Evolutionary conservation across 2,113 vertebrate genomes (phyloP).

Genomic region (Propithecus coquereli): DNA sequence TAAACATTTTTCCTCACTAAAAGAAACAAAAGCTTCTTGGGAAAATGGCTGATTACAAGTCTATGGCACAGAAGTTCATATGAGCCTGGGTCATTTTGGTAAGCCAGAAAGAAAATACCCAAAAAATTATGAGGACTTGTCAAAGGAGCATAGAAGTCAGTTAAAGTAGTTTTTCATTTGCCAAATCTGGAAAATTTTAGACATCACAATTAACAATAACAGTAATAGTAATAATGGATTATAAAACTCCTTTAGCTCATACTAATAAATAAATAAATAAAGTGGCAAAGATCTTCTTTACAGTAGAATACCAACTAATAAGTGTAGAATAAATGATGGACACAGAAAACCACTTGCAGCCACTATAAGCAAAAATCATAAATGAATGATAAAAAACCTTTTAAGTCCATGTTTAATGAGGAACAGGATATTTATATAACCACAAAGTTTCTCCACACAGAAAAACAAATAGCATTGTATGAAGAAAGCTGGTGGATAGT

Average conservation of each 20-base stretch:
- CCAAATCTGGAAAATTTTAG: background rate
- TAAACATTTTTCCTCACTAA: background rate
- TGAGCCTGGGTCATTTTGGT: background rate
- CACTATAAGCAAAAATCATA: background rate
- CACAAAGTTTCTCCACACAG: background rate
- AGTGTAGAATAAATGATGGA: background rate
- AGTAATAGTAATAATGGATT: background rate
- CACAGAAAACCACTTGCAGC: background rate
- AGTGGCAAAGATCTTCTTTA: background rate
- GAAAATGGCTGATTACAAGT: background rate
- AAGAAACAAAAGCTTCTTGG: background rate
- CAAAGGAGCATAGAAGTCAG: background rate
- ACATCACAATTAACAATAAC: background rate
- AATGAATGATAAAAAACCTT: background rate
- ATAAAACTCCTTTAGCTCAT: background rate
- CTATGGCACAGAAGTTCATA: background rate
- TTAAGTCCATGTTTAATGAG: background rate
- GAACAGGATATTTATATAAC: background rate
- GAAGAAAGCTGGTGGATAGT: background rate
- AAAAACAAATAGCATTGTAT: background rate
- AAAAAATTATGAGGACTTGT: background rate
- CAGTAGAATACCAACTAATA: background rate
- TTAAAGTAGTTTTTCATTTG: background rate
- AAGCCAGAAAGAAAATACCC: background rate
- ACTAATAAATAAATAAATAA: background rate